Evolutionary conservation across 1,140 invertebrate genomes (phyloP), one percentile per base, ranked within the genome.

Genomic region (Cyclargus thomasi): DNA sequence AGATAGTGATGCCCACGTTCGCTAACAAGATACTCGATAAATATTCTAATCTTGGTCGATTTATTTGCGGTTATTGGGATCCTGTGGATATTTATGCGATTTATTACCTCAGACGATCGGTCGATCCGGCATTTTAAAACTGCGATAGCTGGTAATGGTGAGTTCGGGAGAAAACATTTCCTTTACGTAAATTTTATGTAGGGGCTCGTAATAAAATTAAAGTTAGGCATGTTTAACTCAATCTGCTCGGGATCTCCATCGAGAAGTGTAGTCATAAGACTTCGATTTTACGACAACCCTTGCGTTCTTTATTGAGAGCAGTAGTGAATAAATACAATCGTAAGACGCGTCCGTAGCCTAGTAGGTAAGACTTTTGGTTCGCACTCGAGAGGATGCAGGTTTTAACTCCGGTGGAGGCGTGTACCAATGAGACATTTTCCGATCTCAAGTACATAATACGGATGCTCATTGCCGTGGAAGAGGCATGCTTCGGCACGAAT

Each of bases 1-100:
- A 70, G 80, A 83, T 87, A 88, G 83, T 85, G 83, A 83, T 87
- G 85, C 85, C 85, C 83, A 85, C 85, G 80, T 80, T 68, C 79
- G 69, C 70, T 78, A 81, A 82, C 76, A 75, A 77, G 76, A 76
- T 78, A 72, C 64, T 81, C 85, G 80, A 87, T 87, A 82, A 85
- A 83, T 88, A 82, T 80, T 78, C 72, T 78, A 79, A 81, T 83
- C 75, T 79, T 69, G 72, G 64, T 69, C 39, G 63, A 72, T 70
- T 73, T 73, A 64, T 68, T 68, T 62, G 65, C 65, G 65, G 65
- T 67, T 67, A 62, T 57, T 62, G 55, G 65, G 65, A 67, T 59
- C 17, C 57, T 67, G 55, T 59, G 55, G 55, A 59, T 59, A 59
- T 59, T 59, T 59, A 59, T 59, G 17, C 55, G 55, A 59, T 59